Conservation (phyloP, 1,140 invertebrate genomes). For the Neodiprion fabricii region DNA sequence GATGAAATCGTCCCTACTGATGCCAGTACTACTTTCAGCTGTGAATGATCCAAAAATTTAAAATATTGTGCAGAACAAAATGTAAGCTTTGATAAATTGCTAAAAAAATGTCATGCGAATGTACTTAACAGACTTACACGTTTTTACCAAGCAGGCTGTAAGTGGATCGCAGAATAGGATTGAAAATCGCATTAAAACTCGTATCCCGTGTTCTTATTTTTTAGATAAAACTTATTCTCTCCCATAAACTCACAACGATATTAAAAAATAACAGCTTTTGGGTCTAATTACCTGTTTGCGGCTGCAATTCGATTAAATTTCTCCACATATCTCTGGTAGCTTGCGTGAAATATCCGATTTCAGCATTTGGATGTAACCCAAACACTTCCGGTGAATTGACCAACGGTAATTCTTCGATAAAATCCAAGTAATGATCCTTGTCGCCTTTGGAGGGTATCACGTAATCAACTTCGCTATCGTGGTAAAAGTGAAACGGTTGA, state of each 20-base stretch:
- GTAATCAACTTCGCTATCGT: slow-evolving; percentile 78
- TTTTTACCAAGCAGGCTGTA: slow-evolving; percentile 11
- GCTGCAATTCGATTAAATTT: slow-evolving; percentile 84
- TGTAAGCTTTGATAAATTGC: neutral
- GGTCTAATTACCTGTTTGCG: slow-evolving; percentile 74
- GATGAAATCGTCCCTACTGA: slow-evolving; percentile 83
- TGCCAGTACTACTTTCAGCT: slow-evolving; percentile 65
- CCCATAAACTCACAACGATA: neutral
- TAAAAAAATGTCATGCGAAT: neutral
- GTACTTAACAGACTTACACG: slow-evolving; percentile 7
- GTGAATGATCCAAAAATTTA: slow-evolving; percentile 15
- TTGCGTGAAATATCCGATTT: slow-evolving; percentile 90
- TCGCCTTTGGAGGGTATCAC: slow-evolving; percentile 74
- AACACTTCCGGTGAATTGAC: slow-evolving; percentile 85
- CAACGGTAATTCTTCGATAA: slow-evolving; percentile 76
- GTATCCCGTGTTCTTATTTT: neutral
- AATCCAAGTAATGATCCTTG: slow-evolving; percentile 74
- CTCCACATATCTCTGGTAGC: slow-evolving; percentile 84
- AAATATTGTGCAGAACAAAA: slow-evolving; percentile 11
- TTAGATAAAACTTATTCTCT: too few species aligned
- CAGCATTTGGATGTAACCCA: slow-evolving; percentile 90
- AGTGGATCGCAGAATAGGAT: neutral
- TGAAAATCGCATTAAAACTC: neutral
- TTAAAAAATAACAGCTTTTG: neutral
- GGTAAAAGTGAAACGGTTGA: slow-evolving; percentile 89